These are phyloP conservation scores for Gambelia wislizenii DNA, from an alignment of 2,797 vertebrate genomes.

Conservation along the genomic window DNA sequence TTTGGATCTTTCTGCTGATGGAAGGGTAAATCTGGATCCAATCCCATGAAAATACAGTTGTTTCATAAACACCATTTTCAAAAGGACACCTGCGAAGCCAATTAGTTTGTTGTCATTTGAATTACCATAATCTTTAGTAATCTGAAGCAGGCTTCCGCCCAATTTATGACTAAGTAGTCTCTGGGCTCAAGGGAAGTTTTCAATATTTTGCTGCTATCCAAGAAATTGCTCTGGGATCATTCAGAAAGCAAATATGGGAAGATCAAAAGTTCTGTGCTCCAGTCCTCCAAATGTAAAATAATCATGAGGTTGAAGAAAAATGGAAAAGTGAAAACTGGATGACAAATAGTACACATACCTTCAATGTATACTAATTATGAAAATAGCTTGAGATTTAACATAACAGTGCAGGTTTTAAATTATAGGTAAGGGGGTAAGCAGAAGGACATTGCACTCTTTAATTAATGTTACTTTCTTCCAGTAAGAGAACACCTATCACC, in stretches of 20 bases:
- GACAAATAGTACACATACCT: neutral
- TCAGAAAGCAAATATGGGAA: neutral
- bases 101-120: neutral
- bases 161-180: neutral
- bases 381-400: neutral
- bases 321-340: slow-evolving; percentile 6
- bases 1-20: neutral
- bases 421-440: neutral
- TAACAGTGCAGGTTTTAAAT: neutral
- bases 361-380: neutral
- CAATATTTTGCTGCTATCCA: neutral
- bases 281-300: neutral
- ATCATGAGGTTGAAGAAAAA: slow-evolving; percentile 19
- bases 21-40: neutral
- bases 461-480: slow-evolving; percentile 3
- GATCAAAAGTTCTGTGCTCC: neutral
- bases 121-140: neutral
- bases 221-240: neutral
- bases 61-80: neutral
- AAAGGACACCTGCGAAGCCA: neutral
- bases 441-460: neutral
- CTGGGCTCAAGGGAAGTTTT: neutral
- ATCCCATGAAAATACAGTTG: neutral
- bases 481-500: neutral
- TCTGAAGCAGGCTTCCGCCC: neutral